Evolutionary conservation across 2,113 vertebrate genomes (phyloP).

Genomic region (Oreocharis arfaki): DNA sequence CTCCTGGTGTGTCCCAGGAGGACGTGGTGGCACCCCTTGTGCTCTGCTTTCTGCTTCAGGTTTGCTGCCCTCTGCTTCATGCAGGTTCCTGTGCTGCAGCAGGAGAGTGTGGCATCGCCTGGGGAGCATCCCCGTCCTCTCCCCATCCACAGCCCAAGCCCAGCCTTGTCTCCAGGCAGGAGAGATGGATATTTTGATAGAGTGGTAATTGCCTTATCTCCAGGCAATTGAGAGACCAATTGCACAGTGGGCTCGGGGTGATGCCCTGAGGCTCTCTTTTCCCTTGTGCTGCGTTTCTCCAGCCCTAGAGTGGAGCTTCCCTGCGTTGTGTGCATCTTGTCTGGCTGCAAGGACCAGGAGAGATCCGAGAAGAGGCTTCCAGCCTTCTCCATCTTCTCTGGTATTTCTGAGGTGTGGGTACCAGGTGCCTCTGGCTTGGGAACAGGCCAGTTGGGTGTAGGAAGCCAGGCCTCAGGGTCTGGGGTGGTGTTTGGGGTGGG

Average conservation of each 20-base stretch:
- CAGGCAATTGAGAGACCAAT: neutral
- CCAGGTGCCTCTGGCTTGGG: neutral
- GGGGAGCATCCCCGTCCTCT: neutral
- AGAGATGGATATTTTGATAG: neutral
- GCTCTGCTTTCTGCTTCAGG: neutral
- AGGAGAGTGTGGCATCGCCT: rapidly evolving
- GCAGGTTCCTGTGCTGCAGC: neutral
- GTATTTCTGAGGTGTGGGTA: neutral
- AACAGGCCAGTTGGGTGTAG: neutral
- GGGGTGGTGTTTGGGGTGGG: neutral
- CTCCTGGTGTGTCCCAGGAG: neutral
- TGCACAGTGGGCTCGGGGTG: neutral
- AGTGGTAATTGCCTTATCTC: neutral
- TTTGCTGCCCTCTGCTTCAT: neutral
- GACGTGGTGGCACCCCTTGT: neutral
- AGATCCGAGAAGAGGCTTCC: neutral
- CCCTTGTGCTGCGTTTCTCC: neutral
- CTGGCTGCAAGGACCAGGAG: neutral
- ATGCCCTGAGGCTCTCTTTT: neutral
- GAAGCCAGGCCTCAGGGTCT: neutral
- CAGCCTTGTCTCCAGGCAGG: neutral
- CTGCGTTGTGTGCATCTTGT: too few relatives aligned
- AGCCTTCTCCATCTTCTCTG: neutral
- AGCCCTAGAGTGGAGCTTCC: neutral
- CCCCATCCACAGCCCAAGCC: neutral